Evolutionary conservation across 2,888 invertebrate genomes (phyloP).

Genomic region (Drosophila neotestacea): DNA sequence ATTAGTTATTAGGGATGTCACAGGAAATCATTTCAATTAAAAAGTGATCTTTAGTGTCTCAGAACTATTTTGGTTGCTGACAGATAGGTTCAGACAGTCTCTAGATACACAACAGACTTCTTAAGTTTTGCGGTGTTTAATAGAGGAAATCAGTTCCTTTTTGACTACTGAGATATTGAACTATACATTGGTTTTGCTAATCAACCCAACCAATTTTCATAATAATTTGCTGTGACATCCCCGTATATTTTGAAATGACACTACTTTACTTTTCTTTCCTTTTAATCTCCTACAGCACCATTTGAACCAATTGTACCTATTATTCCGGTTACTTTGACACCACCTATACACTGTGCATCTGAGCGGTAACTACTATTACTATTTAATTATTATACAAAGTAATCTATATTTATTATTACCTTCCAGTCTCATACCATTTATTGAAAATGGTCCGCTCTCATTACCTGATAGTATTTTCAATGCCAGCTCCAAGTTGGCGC

Average conservation of each 20-base stretch:
- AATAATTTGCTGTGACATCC: too few species aligned
- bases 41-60: too few species aligned
- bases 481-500: slow-evolving; percentile 87
- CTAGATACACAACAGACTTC: too few species aligned
- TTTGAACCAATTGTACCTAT: slow-evolving; percentile 35
- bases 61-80: too few species aligned
- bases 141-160: too few species aligned
- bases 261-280: background rate
- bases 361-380: slow-evolving; percentile 77
- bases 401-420: accelerated
- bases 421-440: slow-evolving; percentile 82
- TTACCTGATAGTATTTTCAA: slow-evolving; percentile 87
- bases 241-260: background rate
- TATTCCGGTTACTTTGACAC: slow-evolving; percentile 82
- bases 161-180: too few species aligned
- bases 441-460: slow-evolving; percentile 85
- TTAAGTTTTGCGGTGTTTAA: too few species aligned
- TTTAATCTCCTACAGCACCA: slow-evolving; percentile 12
- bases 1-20: too few species aligned
- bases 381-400: accelerated
- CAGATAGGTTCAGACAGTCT: too few species aligned
- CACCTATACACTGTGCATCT: slow-evolving; percentile 85
- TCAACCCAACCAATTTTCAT: too few species aligned
- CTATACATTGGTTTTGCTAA: too few species aligned
- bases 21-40: too few species aligned